These are phyloP conservation scores for Harpalus rufipes DNA, from an alignment of 2,888 invertebrate species.

Conservation along the genomic window DNA sequence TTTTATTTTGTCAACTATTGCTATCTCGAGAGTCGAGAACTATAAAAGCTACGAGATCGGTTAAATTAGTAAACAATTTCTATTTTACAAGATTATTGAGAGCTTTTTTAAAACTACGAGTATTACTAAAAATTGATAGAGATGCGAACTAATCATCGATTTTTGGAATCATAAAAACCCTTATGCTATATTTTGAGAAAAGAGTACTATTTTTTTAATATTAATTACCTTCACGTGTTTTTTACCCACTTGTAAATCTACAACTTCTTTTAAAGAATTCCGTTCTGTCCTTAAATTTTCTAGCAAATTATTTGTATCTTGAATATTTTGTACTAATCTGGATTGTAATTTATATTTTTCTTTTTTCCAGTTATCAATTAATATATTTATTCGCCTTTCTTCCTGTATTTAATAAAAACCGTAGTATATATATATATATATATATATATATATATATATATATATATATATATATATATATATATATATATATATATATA, in stretches of 20 bases:
- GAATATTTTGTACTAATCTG: conserved; percentile 20
- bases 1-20: too few relatives aligned
- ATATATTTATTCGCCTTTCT: conserved; percentile 3
- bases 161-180: too few relatives aligned
- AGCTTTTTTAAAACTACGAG: too few relatives aligned
- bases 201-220: too few relatives aligned
- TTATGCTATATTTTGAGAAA: too few relatives aligned
- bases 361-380: not conserved
- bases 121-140: too few relatives aligned
- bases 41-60: too few relatives aligned
- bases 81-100: too few relatives aligned
- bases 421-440: conserved; percentile 2
- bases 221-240: not conserved
- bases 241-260: not conserved
- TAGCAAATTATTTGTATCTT: conserved; percentile 10
- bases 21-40: too few relatives aligned
- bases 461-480: not conserved
- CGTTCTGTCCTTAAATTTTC: conserved; percentile 21
- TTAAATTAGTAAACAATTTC: too few relatives aligned
- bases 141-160: too few relatives aligned
- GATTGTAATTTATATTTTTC: conserved; percentile 9
- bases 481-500: not conserved
- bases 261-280: conserved; percentile 9
- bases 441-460: not conserved
- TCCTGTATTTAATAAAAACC: conserved; percentile 4